Evolutionary conservation across 2,888 invertebrate species (phyloP), one percentile per base, ranked within the genome.

Genomic region (Cyrtodaria siliqua): DNA sequence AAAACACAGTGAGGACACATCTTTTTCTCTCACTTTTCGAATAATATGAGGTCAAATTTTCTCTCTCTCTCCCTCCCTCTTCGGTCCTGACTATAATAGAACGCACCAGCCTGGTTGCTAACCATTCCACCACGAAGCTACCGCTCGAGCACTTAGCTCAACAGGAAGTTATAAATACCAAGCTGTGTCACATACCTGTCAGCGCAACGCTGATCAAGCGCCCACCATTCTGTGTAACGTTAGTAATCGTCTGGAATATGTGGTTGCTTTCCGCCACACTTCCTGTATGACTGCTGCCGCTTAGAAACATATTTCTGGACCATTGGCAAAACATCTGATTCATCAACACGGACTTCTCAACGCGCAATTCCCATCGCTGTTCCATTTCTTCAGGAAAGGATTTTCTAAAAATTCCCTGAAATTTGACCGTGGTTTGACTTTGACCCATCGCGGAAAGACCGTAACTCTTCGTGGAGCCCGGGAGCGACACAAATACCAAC

Each of bases 391-490:
- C 78, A 12, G 78, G 66, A 4, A 85, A 83, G 24, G 83, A 68
- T 18, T 80, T 78, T 27, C 85, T 82, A 61, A 87, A 89, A 55
- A 89, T 85, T n/a, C 84, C 89, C 47, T 88, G 89, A 23, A 82
- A 81, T 55, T 75, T 78, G 29, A 64, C 53, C 14, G 49, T 69
- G 3, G 70, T 61, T 56, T 84, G 79, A 0, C 69, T 56, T 12
- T 80, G 71, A 2, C 82, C 64, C 4, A 73, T 23, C 12, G 64
- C 62, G 9, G 79, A 61, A 16, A 86, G 47, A 0, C 83, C 85
- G 20, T 50, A 67, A 1, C 24, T 53, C 23, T 44, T 26, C 0
- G 50, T 53, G 9, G 70, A 71, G 14, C 62, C 61, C 9, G 75
- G 75, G 12, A 75, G 71, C 14, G 71, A 44, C 2, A 80, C 80